A percentile compares a stretch with the other conserved stretches of the same genome.
Conservation (phyloP, 2,113 vertebrate genomes). For the Turdus rufiventris region DNA sequence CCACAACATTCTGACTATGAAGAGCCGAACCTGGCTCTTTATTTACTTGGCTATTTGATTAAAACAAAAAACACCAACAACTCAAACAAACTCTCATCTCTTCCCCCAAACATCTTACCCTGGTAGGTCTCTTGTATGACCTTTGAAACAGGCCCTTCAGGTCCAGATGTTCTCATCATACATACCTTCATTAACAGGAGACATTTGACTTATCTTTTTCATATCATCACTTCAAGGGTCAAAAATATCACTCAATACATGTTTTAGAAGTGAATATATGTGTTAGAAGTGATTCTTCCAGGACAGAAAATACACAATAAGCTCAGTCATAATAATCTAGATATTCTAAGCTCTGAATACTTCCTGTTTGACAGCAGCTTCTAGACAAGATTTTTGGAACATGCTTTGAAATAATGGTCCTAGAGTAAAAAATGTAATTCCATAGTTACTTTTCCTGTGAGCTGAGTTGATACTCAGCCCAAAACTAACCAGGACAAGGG, state of each 20-base stretch:
- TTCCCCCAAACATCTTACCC: not conserved
- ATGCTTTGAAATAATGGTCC: not conserved
- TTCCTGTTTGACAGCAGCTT: not conserved
- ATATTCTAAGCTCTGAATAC: not conserved
- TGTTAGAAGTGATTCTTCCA: not conserved
- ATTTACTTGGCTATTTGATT: not conserved
- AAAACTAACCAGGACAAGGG: not conserved
- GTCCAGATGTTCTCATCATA: not conserved
- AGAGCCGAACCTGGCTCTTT: not conserved
- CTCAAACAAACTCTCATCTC: not conserved
- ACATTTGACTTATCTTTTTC: not conserved
- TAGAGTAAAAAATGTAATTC: not conserved
- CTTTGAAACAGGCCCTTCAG: not conserved
- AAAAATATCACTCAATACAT: not conserved
- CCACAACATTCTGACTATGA: not conserved
- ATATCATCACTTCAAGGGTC: not conserved
- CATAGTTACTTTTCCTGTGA: not conserved
- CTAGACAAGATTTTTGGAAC: not conserved
- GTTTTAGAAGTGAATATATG: not conserved
- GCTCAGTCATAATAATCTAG: not conserved
- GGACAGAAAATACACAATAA: not conserved
- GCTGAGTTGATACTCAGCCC: not conserved
- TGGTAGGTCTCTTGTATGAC: not conserved
- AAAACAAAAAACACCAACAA: not conserved
- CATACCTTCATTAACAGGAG: not conserved